Evolutionary conservation across 2,888 invertebrate genomes (phyloP), one percentile per base, ranked within the genome.

Genomic region (Timema cristinae): DNA sequence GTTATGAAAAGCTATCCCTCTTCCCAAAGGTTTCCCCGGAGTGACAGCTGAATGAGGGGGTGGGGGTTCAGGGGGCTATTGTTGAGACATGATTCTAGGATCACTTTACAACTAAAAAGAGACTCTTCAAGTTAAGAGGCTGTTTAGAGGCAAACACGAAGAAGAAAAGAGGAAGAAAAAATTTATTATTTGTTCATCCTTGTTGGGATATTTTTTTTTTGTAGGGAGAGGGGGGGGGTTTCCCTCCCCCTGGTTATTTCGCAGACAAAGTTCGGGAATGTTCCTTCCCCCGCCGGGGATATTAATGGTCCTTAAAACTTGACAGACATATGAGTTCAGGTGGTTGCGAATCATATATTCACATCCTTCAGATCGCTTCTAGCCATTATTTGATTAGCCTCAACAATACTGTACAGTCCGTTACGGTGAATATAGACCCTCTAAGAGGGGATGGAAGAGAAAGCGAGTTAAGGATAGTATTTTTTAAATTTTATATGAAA

Each of bases 11-110:
- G 32, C 32, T 32, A 32, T 32, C 63, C 32, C 63, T 54, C 54
- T n/a, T 54, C 54, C 54, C 54, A 54, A 54, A 32, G 32, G 32
- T 32, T 32, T n/a, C 63, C 63, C 10, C 59, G 7, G 63, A 68
- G 68, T 70, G 70, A 70, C 70, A 70, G 70, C 66, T 70, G 66
- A 70, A 70, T 67, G 68, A 32, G 32, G 32, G 32, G 32, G 32
- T 32, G 32, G 32, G 4, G 32, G 32, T 47, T 13, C n/a, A 4
- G 32, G 32, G 32, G 66, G 52, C 52, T 66, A 47, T 52, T 52
- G 66, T 70, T 63, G 70, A 47, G 49, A 13, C 56, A 48, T n/a
- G 51, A 66, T 51, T 61, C 50, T 51, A 6, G 50, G 63, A 50
- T 70, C 70, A 68, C 68, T 67, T 67, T 52, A 52, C 68, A 52